These are phyloP conservation scores for Globodera rostochiensis DNA, from an alignment of 1,140 invertebrate species.

Conservation along the genomic window DNA sequence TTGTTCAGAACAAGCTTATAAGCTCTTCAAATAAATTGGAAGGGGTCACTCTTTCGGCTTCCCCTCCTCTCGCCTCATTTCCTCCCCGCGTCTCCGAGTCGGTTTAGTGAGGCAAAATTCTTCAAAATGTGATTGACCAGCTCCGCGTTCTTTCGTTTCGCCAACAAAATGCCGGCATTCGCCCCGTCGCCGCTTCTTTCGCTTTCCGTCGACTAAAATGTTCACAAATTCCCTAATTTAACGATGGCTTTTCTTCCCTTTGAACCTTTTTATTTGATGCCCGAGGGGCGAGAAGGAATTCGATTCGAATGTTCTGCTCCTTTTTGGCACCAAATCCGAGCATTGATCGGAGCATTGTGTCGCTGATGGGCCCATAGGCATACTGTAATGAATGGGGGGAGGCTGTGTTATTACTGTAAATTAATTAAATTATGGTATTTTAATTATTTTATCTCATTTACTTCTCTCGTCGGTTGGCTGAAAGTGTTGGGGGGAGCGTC, in stretches of 20 bases:
- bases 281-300: not conserved
- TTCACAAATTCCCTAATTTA: not conserved
- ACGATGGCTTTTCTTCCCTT: not conserved
- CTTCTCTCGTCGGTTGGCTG: too few species aligned
- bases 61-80: not conserved
- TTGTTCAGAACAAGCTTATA: too few species aligned
- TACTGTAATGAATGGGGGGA: not conserved
- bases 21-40: too few species aligned
- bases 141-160: slow-evolving; percentile 37
- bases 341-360: slow-evolving; percentile 15
- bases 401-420: too few species aligned
- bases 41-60: too few species aligned
- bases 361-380: slow-evolving; percentile 6
- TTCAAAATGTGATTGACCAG: slow-evolving; percentile 37
- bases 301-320: not conserved
- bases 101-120: slow-evolving; percentile 31
- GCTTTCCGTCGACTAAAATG: not conserved
- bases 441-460: not conserved
- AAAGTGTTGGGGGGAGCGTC: too few species aligned
- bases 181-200: not conserved
- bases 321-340: slow-evolving; percentile 10
- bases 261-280: not conserved
- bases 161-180: not conserved
- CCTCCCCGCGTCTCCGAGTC: slow-evolving; percentile 32
- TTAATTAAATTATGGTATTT: too few species aligned